A percentile compares a stretch with the other conserved stretches of the same genome.
phyloP scores from a whole-genome alignment of 1,140 invertebrate genomes.

The Meloidogyne chitwoodi region DNA sequence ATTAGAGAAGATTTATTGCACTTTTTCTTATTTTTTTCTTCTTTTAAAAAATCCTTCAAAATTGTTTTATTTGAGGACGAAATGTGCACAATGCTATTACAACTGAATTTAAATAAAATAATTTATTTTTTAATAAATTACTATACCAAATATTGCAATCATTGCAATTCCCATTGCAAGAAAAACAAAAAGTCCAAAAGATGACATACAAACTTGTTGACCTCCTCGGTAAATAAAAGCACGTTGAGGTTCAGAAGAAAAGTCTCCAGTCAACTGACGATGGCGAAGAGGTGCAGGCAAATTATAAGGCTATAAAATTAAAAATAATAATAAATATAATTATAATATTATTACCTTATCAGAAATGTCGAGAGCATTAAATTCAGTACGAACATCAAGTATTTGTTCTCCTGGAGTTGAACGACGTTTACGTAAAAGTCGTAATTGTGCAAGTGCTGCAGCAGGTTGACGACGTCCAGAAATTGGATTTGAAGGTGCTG shows the following conservation, averaged over 20 bases:
- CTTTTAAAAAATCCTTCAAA: background rate
- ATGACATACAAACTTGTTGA: conserved; percentile 38
- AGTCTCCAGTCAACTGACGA: conserved; percentile 9
- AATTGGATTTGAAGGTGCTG: background rate
- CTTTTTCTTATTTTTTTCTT: background rate
- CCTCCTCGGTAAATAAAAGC: background rate
- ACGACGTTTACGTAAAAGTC: conserved; percentile 50
- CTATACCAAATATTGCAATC: conserved; percentile 31
- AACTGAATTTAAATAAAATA: conserved; percentile 5
- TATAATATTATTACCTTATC: conserved; percentile 19
- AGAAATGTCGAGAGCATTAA: conserved; percentile 52
- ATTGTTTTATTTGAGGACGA: conserved; percentile 22
- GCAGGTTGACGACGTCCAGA: background rate
- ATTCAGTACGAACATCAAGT: conserved; percentile 53
- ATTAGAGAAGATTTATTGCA: background rate
- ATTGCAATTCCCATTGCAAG: conserved; percentile 39
- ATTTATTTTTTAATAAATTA: background rate
- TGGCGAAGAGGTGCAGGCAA: conserved; percentile 40
- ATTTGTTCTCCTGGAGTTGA: conserved; percentile 43
- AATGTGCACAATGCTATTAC: conserved; percentile 34
- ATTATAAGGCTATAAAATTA: background rate
- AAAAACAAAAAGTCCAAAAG: conserved; percentile 48
- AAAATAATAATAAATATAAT: background rate
- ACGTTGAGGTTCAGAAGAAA: background rate
- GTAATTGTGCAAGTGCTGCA: conserved; percentile 45